Evolutionary conservation across 2,797 vertebrate species (phyloP).

Genomic region (Poliocrania exsul): DNA sequence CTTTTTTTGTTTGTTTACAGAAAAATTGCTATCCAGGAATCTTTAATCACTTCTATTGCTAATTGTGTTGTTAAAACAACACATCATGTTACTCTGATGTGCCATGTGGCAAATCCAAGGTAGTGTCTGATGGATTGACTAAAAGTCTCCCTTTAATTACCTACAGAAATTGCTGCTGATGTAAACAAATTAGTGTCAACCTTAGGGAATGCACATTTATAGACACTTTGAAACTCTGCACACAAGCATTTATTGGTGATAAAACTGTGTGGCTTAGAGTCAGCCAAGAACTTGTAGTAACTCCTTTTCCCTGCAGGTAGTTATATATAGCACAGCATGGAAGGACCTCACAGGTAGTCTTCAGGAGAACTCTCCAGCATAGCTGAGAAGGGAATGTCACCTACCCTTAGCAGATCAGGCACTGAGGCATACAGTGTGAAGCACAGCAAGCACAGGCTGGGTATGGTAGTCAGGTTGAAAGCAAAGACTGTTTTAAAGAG

Average conservation of each 20-base stretch:
- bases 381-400: neutral
- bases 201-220: neutral
- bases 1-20: neutral
- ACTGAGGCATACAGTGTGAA: neutral
- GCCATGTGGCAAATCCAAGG: neutral
- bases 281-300: neutral
- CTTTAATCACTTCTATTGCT: neutral
- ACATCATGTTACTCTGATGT: neutral
- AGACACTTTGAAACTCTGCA: neutral
- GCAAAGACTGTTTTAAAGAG: neutral
- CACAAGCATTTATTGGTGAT: neutral
- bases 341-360: neutral
- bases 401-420: neutral
- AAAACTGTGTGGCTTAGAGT: neutral
- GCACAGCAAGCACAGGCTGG: neutral
- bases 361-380: neutral
- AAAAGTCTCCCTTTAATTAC: constrained; percentile 18
- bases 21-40: neutral
- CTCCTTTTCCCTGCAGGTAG: neutral
- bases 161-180: neutral
- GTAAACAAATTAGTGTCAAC: neutral
- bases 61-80: neutral
- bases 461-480: neutral
- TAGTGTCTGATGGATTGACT: neutral
- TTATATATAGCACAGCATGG: neutral